Evolutionary conservation across 2,888 invertebrate genomes (phyloP).

Genomic region (Rhyacophila evoluta): DNA sequence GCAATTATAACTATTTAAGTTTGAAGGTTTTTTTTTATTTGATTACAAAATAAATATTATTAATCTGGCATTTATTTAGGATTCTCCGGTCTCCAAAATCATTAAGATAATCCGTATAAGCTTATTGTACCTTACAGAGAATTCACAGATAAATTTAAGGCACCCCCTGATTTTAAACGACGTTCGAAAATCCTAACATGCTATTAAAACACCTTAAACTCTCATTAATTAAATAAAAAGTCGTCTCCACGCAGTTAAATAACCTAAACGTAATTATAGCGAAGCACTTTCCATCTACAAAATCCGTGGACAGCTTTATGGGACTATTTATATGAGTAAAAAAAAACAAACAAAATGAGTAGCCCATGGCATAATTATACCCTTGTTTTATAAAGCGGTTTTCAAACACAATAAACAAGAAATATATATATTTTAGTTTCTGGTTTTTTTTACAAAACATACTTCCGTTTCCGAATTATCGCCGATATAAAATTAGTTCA

Average conservation of each 20-base stretch:
- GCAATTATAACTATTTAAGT: too few species aligned
- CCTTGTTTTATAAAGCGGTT: neutral
- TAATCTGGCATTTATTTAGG: neutral
- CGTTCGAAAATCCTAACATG: constrained; percentile 19
- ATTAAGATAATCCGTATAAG: neutral
- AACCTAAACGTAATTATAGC: constrained; percentile 1
- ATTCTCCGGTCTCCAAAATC: neutral
- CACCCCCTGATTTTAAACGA: neutral
- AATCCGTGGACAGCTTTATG: neutral
- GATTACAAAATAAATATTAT: too few species aligned
- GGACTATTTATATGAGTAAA: constrained; percentile 10
- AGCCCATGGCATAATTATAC: neutral
- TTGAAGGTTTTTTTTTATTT: too few species aligned
- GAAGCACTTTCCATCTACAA: neutral
- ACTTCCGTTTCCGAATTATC: too few species aligned
- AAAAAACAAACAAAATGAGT: neutral
- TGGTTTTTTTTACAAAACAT: too few species aligned
- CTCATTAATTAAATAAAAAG: constrained; percentile 36
- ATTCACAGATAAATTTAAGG: neutral
- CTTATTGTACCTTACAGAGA: neutral
- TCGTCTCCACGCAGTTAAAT: constrained; percentile 27
- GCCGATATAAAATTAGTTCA: too few species aligned
- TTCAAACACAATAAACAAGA: neutral
- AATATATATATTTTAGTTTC: too few species aligned
- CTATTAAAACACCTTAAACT: constrained; percentile 28